phyloP scores from a whole-genome alignment of 2,888 invertebrate species.

The Frankliniella fusca region DNA sequence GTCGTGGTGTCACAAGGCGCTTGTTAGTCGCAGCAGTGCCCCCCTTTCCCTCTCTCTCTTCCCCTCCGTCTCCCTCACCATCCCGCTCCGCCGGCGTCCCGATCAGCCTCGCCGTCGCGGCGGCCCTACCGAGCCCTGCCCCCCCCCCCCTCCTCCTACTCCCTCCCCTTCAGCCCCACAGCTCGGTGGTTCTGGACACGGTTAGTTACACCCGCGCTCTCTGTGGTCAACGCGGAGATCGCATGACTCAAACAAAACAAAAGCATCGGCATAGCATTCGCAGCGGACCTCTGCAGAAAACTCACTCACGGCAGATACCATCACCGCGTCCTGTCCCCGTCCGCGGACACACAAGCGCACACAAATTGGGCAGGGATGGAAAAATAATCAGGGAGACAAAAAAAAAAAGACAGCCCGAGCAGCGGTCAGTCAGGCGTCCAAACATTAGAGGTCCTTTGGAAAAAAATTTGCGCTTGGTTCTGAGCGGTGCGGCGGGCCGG shows the following conservation, averaged over 20 bases:
- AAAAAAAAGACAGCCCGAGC: neutral
- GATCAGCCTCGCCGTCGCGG: too few relatives aligned
- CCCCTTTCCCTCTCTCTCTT: too few relatives aligned
- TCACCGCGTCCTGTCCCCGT: too few relatives aligned
- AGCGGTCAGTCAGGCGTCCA: constrained; percentile 7
- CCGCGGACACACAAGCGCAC: neutral
- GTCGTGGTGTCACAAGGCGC: too few relatives aligned
- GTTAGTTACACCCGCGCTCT: constrained; percentile 8
- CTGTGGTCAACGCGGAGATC: constrained; percentile 14
- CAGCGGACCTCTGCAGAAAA: too few relatives aligned
- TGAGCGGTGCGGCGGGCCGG: neutral
- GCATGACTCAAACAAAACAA: constrained; percentile 23
- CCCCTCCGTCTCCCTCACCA: too few relatives aligned
- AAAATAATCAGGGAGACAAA: neutral
- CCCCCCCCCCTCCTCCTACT: too few relatives aligned
- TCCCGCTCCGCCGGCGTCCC: too few relatives aligned
- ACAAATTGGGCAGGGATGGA: neutral
- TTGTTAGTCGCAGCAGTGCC: too few relatives aligned
- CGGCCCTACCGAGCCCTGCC: too few relatives aligned
- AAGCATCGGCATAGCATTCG: neutral
- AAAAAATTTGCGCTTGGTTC: neutral
- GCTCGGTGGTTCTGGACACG: neutral
- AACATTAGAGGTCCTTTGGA: constrained; percentile 21
- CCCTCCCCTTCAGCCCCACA: too few relatives aligned
- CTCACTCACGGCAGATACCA: too few relatives aligned